Evolutionary conservation across 2,797 vertebrate species (phyloP).

Genomic region (Coranthus polyacanthus): DNA sequence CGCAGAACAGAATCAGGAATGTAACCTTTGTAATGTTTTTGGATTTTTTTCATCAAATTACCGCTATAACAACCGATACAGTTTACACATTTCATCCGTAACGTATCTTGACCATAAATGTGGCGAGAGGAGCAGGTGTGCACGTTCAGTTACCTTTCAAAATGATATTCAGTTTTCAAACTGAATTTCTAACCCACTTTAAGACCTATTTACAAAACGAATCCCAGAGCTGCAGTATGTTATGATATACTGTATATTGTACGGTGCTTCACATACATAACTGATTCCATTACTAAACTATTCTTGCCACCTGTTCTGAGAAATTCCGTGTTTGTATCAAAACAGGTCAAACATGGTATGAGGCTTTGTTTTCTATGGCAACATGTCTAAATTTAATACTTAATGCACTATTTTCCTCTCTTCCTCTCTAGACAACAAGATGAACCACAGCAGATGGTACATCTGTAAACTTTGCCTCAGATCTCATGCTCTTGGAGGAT

Average conservation of each 20-base stretch:
- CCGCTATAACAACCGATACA: too few species aligned
- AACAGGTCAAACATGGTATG: slow-evolving; percentile 48
- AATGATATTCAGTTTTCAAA: slow-evolving; percentile 14
- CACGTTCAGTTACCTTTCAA: background rate
- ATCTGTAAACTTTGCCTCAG: slow-evolving; percentile 63
- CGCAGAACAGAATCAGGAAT: too few species aligned
- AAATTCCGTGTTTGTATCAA: slow-evolving; percentile 40
- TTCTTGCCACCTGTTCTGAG: slow-evolving; percentile 55
- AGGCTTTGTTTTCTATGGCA: slow-evolving; percentile 28
- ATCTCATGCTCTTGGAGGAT: slow-evolving; percentile 44
- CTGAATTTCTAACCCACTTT: slow-evolving; percentile 6
- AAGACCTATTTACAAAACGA: background rate
- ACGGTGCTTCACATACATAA: slow-evolving; percentile 36
- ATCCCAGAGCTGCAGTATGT: background rate
- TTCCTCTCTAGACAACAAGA: slow-evolving; percentile 34
- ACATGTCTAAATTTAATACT: slow-evolving; percentile 51
- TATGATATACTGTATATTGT: background rate
- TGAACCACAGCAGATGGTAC: slow-evolving; percentile 69
- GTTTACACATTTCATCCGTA: background rate
- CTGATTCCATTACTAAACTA: slow-evolving; percentile 39
- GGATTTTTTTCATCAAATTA: slow-evolving; percentile 11
- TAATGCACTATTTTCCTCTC: slow-evolving; percentile 42
- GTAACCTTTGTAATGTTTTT: too few species aligned
- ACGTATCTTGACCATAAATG: background rate
- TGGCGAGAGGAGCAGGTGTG: background rate